These are phyloP conservation scores for Saxidomus purpurata DNA, from an alignment of 1,140 invertebrate genomes.

Conservation along the genomic window DNA sequence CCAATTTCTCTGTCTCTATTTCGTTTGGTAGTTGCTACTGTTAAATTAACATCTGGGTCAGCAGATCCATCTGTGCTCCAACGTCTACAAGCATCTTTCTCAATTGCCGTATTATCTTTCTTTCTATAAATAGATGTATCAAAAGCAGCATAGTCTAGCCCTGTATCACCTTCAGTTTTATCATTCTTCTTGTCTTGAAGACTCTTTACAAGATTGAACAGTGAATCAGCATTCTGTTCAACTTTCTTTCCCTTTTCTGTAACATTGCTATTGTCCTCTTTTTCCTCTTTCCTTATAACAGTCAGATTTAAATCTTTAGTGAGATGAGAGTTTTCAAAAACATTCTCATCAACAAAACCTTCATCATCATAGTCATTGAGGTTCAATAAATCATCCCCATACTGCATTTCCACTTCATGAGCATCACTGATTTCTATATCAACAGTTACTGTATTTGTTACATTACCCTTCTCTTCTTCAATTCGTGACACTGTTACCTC, in stretches of 20 bases:
- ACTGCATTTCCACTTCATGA: neutral
- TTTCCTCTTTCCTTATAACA: neutral
- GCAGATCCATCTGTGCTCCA: constrained; percentile 24
- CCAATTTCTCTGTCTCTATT: neutral
- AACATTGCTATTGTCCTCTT: neutral
- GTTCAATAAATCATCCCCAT: neutral
- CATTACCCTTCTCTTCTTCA: neutral
- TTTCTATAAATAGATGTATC: neutral
- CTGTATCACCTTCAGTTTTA: neutral
- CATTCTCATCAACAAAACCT: constrained; percentile 23
- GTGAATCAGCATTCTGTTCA: neutral
- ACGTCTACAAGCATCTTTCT: constrained; percentile 20
- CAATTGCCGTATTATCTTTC: neutral
- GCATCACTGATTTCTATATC: neutral
- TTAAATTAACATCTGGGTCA: constrained; percentile 37
- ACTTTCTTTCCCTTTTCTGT: neutral
- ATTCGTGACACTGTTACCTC: neutral
- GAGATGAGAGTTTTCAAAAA: constrained; percentile 7
- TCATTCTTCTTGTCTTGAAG: neutral
- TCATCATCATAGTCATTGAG: constrained; percentile 31
- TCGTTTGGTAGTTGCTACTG: constrained; percentile 13
- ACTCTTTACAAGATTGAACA: neutral
- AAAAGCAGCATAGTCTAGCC: constrained; percentile 19
- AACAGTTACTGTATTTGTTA: neutral
- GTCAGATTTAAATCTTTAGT: neutral